Base-by-base conservation (phyloP, 2,888 invertebrate genomes). In the Amorpha juglandis region DNA sequence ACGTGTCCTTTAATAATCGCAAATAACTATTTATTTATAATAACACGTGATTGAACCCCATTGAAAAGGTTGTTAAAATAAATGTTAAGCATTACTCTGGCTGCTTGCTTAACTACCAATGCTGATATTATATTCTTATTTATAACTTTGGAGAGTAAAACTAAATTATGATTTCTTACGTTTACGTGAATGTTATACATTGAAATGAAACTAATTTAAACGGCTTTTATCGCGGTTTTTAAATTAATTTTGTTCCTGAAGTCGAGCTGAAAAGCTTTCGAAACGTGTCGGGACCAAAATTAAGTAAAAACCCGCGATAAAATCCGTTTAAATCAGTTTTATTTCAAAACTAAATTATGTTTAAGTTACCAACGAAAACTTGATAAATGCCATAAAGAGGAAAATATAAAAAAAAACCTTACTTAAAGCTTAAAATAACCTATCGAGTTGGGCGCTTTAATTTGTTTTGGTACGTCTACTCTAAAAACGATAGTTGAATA, bases 1-100 rank as follows among this genome's bases (percentile, higher is more conserved):
- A 58, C 21, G 16, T 16, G 55, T 55, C 55, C 55, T 55, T 55
- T 55, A 19, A 42, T 42, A 48, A 55, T 55, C n/a, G n/a, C 53
- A 16, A 55, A 55, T 55, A 9, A 33, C 19, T 38, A 55, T 55
- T 16, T 16, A 38, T 16, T 38, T 35, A 11, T 16, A 38, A n/a
- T 11, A 16, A 55, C 11, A 8, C 9, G 35, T 8, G 8, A 6
- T 27, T 27, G 27, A 4, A 27, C 27, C 27, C 55, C 38, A 55
- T 35, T 55, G 11, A 55, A 16, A 35, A 38, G 9, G n/a, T 35
- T 35, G 35, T 55, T 55, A 16, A 55, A 42, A 38, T 38, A 38
- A 55, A 55, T 16, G 11, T 6, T 16, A 55, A 16, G n/a, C n/a
- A 38, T 55, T 38, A 55, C 6, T 55, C 11, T 16, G 38, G 3